phyloP scores from a whole-genome alignment of 2,888 invertebrate genomes.

The Melitaea athalia region DNA sequence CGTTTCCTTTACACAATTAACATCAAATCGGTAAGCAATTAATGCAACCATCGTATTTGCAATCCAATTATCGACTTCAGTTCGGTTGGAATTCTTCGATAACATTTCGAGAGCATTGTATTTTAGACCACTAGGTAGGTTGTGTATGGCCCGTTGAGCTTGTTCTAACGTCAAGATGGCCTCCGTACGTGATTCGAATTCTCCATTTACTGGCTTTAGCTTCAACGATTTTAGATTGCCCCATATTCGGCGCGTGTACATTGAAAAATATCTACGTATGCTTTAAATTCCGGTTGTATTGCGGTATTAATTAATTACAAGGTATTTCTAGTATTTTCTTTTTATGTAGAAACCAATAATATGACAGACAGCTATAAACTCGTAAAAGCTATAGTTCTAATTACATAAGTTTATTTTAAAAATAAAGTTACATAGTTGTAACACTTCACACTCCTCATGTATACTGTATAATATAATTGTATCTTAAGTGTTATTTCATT shows the following conservation, averaged over 20 bases:
- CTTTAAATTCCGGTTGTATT: constrained; percentile 20
- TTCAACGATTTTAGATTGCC: constrained; percentile 53
- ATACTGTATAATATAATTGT: too few species aligned
- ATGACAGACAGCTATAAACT: too few species aligned
- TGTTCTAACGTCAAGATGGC: constrained; percentile 58
- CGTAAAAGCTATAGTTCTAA: too few species aligned
- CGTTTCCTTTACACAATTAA: constrained; percentile 5
- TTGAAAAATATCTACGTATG: constrained; percentile 31
- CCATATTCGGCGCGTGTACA: constrained; percentile 46
- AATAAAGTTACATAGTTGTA: too few species aligned
- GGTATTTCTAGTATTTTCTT: not conserved
- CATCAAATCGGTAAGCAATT: constrained; percentile 27
- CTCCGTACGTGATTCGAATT: constrained; percentile 57
- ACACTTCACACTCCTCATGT: too few species aligned
- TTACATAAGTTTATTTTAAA: too few species aligned
- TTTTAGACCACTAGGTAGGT: constrained; percentile 38
- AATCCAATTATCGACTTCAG: constrained; percentile 24
- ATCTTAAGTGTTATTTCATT: too few species aligned
- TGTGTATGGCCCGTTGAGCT: constrained; percentile 48
- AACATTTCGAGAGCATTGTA: constrained; percentile 34
- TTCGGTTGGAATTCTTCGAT: constrained; percentile 26
- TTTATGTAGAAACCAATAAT: too few species aligned
- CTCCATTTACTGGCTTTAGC: constrained; percentile 37
- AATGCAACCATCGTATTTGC: constrained; percentile 22
- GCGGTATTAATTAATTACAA: not conserved